phyloP scores from a whole-genome alignment of 2,797 vertebrate species.

The Gorsachius magnificus region DNA sequence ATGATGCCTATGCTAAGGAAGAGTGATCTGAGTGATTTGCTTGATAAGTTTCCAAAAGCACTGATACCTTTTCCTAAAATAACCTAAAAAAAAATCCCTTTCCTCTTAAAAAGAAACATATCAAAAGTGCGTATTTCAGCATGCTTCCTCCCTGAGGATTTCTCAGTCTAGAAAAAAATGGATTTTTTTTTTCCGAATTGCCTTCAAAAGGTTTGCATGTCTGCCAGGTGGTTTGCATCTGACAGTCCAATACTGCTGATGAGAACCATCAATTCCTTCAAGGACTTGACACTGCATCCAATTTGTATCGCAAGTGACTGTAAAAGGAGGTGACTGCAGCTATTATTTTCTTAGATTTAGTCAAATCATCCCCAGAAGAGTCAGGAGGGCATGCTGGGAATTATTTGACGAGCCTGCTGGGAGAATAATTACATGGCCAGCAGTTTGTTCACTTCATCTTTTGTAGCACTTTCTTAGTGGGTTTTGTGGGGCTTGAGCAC shows the following conservation, averaged over 20 bases:
- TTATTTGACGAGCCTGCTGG: slow-evolving; percentile 16
- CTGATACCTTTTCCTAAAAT: background rate
- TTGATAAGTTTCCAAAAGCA: background rate
- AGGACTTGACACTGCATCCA: background rate
- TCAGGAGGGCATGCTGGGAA: background rate
- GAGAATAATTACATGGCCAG: slow-evolving; percentile 7
- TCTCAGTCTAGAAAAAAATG: background rate
- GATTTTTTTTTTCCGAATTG: background rate
- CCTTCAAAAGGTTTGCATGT: background rate
- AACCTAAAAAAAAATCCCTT: background rate
- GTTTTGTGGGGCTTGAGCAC: background rate
- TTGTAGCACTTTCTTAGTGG: background rate
- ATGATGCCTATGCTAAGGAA: background rate
- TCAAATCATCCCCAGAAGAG: slow-evolving; percentile 1
- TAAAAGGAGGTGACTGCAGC: background rate
- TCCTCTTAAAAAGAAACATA: background rate
- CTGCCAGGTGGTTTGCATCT: slow-evolving; percentile 1
- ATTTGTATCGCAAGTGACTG: background rate
- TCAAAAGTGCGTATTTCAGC: background rate
- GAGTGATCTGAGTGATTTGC: background rate
- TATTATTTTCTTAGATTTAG: slow-evolving; percentile 15
- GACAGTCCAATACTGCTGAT: background rate
- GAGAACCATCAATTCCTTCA: background rate
- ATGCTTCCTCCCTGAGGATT: background rate
- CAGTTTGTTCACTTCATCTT: background rate